Evolutionary conservation across 1,140 invertebrate species (phyloP).

Genomic region (Leguminivora glycinivorella): DNA sequence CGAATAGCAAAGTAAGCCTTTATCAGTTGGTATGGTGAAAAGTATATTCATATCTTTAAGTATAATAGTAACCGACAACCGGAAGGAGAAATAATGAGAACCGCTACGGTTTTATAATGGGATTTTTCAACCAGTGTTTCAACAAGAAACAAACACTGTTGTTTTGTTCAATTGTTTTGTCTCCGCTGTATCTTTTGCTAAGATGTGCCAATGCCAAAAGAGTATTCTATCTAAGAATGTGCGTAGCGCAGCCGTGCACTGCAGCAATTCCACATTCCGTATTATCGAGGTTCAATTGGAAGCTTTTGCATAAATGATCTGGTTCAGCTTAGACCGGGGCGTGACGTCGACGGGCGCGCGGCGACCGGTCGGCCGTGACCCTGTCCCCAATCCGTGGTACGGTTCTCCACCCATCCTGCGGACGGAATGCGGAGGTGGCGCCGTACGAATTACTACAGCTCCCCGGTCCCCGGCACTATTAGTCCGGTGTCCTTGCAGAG

Average conservation of each 20-base stretch:
- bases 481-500: background rate
- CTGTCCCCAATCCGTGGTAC: constrained; percentile 60
- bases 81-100: background rate
- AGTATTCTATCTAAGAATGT: no score
- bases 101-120: background rate
- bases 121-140: no score
- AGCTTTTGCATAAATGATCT: constrained; percentile 27
- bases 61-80: background rate
- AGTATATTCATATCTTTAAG: no score
- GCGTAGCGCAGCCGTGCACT: background rate
- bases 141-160: no score
- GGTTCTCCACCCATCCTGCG: constrained; percentile 51
- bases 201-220: no score
- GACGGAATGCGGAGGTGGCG: constrained; percentile 59
- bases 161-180: no score
- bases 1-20: no score
- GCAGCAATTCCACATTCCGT: constrained; percentile 2
- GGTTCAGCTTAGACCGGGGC: constrained; percentile 9
- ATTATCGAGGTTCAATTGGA: constrained; percentile 1
- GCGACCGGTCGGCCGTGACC: constrained; percentile 71
- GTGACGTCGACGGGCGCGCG: constrained; percentile 31
- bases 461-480: background rate
- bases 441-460: constrained; percentile 12
- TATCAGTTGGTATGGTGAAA: no score
- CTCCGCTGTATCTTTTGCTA: no score